Evolutionary conservation across 2,113 vertebrate species (phyloP).

Genomic region (Isurus oxyrinchus): DNA sequence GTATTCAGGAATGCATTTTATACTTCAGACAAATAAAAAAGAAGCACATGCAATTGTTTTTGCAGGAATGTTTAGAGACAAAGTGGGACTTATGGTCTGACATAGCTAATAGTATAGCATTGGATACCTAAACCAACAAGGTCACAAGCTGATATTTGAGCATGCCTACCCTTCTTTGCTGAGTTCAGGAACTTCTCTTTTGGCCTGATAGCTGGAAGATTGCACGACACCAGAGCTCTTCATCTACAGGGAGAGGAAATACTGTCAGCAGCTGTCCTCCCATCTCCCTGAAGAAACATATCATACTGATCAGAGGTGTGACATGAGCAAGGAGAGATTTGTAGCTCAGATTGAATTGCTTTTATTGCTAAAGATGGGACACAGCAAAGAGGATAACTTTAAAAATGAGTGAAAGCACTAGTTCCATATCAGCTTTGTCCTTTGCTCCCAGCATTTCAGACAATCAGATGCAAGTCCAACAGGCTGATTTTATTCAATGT

Average conservation of each 20-base stretch:
- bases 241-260: neutral
- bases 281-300: neutral
- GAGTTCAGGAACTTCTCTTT: neutral
- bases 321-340: neutral
- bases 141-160: constrained; percentile 9
- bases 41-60: constrained; percentile 15
- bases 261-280: neutral
- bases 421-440: neutral
- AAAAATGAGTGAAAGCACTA: neutral
- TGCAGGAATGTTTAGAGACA: neutral
- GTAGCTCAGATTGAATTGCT: neutral
- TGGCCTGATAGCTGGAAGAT: neutral
- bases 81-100: neutral
- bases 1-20: neutral
- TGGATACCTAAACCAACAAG: neutral
- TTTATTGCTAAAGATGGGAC: neutral
- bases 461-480: neutral
- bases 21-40: neutral
- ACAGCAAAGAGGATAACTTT: neutral
- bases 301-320: neutral
- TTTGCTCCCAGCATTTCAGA: neutral
- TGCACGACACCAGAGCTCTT: neutral
- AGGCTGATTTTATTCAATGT: neutral
- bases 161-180: neutral
- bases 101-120: neutral